Evolutionary conservation across 2,888 invertebrate genomes (phyloP).

Genomic region (Ophonus ardosiacus): DNA sequence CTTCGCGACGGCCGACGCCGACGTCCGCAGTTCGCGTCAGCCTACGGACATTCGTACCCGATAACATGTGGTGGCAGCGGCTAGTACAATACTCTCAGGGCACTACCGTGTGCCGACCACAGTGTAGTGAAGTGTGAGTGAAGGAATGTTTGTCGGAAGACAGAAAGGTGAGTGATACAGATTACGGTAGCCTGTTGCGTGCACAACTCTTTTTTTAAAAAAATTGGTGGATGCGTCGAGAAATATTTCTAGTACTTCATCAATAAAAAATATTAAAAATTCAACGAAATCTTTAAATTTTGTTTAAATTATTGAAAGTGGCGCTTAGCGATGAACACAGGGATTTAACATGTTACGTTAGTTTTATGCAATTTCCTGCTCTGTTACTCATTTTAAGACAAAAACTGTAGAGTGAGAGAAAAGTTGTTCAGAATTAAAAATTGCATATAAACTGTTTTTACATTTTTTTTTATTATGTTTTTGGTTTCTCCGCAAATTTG

Average conservation of each 20-base stretch:
- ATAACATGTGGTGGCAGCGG: constrained; percentile 42
- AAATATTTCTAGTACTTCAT: no score
- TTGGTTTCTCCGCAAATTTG: no score
- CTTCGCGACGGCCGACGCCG: neutral
- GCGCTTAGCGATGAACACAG: no score
- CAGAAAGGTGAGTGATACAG: neutral
- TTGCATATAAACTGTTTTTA: no score
- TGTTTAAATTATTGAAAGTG: no score
- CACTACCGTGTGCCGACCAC: constrained; percentile 28
- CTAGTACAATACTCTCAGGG: constrained; percentile 37
- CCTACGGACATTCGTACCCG: neutral
- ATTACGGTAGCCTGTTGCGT: neutral
- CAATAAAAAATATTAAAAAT: neutral
- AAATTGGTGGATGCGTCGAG: neutral
- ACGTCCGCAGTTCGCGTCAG: neutral
- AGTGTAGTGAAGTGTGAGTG: neutral
- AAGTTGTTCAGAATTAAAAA: no score
- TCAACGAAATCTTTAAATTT: no score
- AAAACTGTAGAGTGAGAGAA: no score
- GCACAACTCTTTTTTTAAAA: neutral
- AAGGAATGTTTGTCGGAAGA: neutral
- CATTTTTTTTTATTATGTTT: no score
- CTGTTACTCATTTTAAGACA: no score
- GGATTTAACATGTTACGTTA: no score
- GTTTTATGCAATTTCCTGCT: no score